These are phyloP conservation scores for Eriocheir sinensis DNA, from an alignment of 1,140 invertebrate species.

Conservation along the genomic window DNA sequence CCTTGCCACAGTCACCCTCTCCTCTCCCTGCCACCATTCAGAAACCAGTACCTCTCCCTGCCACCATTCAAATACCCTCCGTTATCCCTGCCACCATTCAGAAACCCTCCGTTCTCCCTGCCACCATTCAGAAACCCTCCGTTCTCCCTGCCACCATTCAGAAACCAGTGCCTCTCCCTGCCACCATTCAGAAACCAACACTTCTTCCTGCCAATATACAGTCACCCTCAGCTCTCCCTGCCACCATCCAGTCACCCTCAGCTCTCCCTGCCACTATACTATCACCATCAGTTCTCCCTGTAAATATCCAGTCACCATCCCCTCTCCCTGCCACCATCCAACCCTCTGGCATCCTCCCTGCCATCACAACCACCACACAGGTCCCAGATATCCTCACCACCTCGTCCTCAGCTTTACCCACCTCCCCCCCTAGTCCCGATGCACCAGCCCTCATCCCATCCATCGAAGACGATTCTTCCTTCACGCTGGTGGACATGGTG, in stretches of 20 bases:
- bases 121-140: conserved; percentile 1
- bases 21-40: background rate
- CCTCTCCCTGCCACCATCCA: background rate
- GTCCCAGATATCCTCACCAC: background rate
- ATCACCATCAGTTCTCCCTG: background rate
- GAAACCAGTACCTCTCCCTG: background rate
- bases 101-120: background rate
- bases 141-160: background rate
- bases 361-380: background rate
- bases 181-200: background rate
- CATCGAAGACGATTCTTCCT: background rate
- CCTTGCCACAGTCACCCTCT: background rate
- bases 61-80: background rate
- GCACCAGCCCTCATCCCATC: background rate
- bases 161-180: conserved; percentile 21
- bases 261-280: too few relatives aligned
- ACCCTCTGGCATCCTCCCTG: background rate
- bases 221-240: background rate
- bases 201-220: background rate
- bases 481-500: background rate
- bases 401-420: background rate
- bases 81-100: background rate
- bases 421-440: too few relatives aligned
- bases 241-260: background rate
- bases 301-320: background rate